Base-by-base conservation (phyloP, 2,888 invertebrate species). In the Thera britannica region DNA sequence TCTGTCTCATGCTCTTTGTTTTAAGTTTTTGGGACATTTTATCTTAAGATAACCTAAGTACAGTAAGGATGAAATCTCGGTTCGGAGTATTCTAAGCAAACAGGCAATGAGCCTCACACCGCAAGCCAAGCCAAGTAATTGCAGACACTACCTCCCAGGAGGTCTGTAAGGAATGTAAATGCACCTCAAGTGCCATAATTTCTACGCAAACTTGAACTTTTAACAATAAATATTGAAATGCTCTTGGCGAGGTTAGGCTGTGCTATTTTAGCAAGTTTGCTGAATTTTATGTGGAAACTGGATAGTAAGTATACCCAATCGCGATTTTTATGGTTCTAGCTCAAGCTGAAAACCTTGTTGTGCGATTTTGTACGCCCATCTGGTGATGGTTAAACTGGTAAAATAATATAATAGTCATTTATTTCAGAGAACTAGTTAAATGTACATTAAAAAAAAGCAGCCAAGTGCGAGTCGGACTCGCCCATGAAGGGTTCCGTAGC, bases 141-240 rank as follows among this genome's bases (percentile, higher is more conserved):
- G 84, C 83, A 83, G 57, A 86, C 83, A 75, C 78, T 79, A 74
- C 78, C 84, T 81, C 85, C 79, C 85, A 85, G 89, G 90, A 87
- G 90, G 90, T 89, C 90, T 81, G 75, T 75, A 80, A 78, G 84
- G 84, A 86, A 88, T 85, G 82, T 83, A 85, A 84, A 86, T 86
- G 80, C 77, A 80, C 76, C 77, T 72, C 66, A 78, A 88, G 82
- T 85, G 80, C 84, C 79, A 86, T 89, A 86, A 88, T 88, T 87
- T 84, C 77, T 81, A 77, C 76, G 78, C 76, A 81, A 80, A 79
- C 81, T 76, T 74, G 72, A 73, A 74, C 76, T 78, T 80, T 80
- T 80, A 83, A 80, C 83, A 84, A 83, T 83, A 83, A 83, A 83
- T 82, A 81, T 82, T 83, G 79, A 79, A 83, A 61, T n/a, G 65